Percentiles rank a stretch among this genome's conserved stretches.
Conservation (phyloP, 2,113 vertebrate species). For the Halichoeres trimaculatus region DNA sequence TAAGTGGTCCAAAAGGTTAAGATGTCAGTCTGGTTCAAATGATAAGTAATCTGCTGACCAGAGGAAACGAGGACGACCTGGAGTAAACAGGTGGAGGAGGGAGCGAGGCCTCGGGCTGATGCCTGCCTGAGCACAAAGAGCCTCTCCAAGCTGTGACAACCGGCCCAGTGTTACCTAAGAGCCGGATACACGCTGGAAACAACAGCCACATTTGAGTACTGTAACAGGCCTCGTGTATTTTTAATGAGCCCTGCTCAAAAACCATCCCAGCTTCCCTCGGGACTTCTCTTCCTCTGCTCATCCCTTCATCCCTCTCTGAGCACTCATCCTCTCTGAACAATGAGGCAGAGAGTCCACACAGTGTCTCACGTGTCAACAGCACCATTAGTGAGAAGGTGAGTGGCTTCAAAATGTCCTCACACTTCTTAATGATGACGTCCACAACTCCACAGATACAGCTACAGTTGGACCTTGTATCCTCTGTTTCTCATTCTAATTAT, state of each 20-base stretch:
- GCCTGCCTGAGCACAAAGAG: slow-evolving; percentile 32
- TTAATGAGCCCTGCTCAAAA: slow-evolving; percentile 69
- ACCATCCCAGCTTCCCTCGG: slow-evolving; percentile 56
- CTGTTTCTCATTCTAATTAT: too few relatives aligned
- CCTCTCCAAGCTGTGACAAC: slow-evolving; percentile 63
- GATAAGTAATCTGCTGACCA: slow-evolving; percentile 3
- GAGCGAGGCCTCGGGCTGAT: neutral
- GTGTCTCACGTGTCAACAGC: slow-evolving; percentile 69
- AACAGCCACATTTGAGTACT: slow-evolving; percentile 71
- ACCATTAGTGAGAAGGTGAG: slow-evolving; percentile 41
- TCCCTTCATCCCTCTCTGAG: slow-evolving; percentile 27
- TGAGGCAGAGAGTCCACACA: slow-evolving; percentile 34
- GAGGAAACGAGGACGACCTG: slow-evolving; percentile 8
- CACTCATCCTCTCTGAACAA: slow-evolving; percentile 24
- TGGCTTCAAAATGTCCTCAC: slow-evolving; percentile 32
- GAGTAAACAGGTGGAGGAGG: slow-evolving; percentile 12
- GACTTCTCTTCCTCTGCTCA: slow-evolving; percentile 32
- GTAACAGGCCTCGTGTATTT: slow-evolving; percentile 73
- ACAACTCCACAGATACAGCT: too few relatives aligned
- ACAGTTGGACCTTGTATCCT: too few relatives aligned
- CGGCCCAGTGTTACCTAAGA: slow-evolving; percentile 79
- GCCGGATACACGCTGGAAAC: slow-evolving; percentile 77
- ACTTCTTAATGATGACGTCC: too few relatives aligned
- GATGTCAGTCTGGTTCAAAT: too few relatives aligned
- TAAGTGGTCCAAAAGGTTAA: too few relatives aligned